These are phyloP conservation scores for Thalassarche chlororhynchos DNA, from an alignment of 2,113 vertebrate genomes.

Conservation along the genomic window DNA sequence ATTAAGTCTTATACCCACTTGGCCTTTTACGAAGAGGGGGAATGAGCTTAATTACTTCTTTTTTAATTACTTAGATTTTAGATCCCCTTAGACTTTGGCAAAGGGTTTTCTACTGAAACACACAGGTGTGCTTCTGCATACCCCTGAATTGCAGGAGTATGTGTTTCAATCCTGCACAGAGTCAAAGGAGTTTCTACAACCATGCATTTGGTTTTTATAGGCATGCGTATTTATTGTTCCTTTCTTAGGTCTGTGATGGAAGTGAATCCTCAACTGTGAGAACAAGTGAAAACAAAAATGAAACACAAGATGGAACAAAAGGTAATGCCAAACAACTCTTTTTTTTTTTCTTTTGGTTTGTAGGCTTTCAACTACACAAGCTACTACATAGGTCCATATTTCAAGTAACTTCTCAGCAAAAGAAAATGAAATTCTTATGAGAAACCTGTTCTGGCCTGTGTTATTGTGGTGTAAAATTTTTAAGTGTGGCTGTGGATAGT, in stretches of 20 bases:
- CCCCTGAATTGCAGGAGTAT: neutral
- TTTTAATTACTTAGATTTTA: neutral
- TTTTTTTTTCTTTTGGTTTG: neutral
- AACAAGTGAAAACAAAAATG: slow-evolving; percentile 75
- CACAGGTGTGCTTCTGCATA: neutral
- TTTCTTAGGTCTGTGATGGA: slow-evolving; percentile 72
- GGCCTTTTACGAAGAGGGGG: neutral
- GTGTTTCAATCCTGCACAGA: neutral
- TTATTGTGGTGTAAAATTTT: neutral
- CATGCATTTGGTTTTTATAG: neutral
- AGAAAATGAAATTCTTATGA: neutral
- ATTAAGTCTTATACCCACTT: neutral
- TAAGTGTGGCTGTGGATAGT: neutral
- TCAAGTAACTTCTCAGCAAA: neutral
- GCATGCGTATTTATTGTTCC: slow-evolving; percentile 13
- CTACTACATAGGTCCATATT: neutral
- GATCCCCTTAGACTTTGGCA: neutral
- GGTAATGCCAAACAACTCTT: slow-evolving; percentile 73
- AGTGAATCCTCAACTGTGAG: slow-evolving; percentile 64
- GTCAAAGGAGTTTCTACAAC: neutral
- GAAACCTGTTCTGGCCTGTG: neutral
- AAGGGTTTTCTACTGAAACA: neutral
- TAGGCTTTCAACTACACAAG: neutral
- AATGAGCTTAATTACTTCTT: neutral
- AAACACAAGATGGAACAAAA: slow-evolving; percentile 68